Evolutionary conservation across 2,797 vertebrate genomes (phyloP).

Genomic region (Pantherophis alleghaniensis): DNA sequence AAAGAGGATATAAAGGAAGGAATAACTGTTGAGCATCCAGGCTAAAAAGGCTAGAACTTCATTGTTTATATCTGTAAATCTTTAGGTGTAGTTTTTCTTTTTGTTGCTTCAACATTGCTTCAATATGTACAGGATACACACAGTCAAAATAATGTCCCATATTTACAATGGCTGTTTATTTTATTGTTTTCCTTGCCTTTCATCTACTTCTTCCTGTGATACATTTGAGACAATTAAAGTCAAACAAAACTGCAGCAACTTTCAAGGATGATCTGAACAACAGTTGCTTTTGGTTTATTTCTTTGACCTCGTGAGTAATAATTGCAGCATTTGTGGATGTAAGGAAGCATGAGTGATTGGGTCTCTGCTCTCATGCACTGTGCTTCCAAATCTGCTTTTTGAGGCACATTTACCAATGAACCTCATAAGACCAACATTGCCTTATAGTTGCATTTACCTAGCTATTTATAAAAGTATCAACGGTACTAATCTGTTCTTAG

Average conservation of each 20-base stretch:
- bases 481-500: constrained; percentile 34
- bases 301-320: not conserved
- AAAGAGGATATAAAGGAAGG: not conserved
- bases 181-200: not conserved
- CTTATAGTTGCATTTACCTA: constrained; percentile 31
- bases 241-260: not conserved
- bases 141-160: not conserved
- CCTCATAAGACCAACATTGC: not conserved
- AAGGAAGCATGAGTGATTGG: not conserved
- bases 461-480: constrained; percentile 34
- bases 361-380: not conserved
- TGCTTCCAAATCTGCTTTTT: not conserved
- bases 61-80: not conserved
- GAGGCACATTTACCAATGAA: not conserved
- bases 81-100: not conserved
- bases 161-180: not conserved
- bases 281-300: not conserved
- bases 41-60: not conserved
- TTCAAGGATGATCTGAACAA: not conserved
- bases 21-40: not conserved
- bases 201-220: not conserved
- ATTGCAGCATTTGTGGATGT: not conserved
- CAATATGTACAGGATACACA: not conserved
- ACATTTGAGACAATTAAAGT: not conserved
- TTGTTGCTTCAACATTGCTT: not conserved